Evolutionary conservation across 1,140 invertebrate genomes (phyloP).

Genomic region (Idris sp.): DNA sequence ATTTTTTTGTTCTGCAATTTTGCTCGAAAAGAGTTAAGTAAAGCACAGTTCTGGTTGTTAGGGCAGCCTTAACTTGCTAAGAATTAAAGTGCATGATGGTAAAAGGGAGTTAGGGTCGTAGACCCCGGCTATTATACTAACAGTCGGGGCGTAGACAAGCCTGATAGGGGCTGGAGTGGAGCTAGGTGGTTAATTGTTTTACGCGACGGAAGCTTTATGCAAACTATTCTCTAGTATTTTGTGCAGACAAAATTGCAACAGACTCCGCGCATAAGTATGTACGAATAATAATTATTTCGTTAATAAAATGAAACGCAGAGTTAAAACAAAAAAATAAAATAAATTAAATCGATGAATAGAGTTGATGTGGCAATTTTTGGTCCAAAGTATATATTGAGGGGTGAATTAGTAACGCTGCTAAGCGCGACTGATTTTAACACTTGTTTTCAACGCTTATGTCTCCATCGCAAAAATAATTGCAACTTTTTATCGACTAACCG

Average conservation of each 20-base stretch:
- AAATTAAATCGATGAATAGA: conserved; percentile 72
- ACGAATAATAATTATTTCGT: no score
- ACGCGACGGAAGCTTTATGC: conserved; percentile 64
- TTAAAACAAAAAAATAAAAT: no score
- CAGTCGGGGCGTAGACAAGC: conserved; percentile 70
- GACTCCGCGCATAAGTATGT: conserved; percentile 19
- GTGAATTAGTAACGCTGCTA: conserved; percentile 46
- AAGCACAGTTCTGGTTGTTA: conserved; percentile 52
- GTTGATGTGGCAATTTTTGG: conserved; percentile 43
- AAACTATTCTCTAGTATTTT: conserved; percentile 64
- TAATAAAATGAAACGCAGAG: no score
- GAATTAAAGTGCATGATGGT: conserved; percentile 68
- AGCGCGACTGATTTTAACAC: conserved; percentile 77
- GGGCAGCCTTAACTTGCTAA: conserved; percentile 68
- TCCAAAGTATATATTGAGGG: conserved; percentile 23
- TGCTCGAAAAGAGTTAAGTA: conserved; percentile 62
- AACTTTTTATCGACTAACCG: conserved; percentile 72
- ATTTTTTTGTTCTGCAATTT: no score
- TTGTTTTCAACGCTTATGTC: conserved; percentile 74
- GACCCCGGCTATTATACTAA: conserved; percentile 68
- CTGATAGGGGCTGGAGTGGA: conserved; percentile 63
- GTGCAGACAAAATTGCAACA: conserved; percentile 54
- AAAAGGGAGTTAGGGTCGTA: conserved; percentile 63
- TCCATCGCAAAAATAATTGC: conserved; percentile 70
- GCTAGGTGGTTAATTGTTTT: conserved; percentile 69